A percentile compares a stretch with the other conserved stretches of the same genome.
phyloP scores from a whole-genome alignment of 2,113 vertebrate genomes.

The Petaurus breviceps region DNA sequence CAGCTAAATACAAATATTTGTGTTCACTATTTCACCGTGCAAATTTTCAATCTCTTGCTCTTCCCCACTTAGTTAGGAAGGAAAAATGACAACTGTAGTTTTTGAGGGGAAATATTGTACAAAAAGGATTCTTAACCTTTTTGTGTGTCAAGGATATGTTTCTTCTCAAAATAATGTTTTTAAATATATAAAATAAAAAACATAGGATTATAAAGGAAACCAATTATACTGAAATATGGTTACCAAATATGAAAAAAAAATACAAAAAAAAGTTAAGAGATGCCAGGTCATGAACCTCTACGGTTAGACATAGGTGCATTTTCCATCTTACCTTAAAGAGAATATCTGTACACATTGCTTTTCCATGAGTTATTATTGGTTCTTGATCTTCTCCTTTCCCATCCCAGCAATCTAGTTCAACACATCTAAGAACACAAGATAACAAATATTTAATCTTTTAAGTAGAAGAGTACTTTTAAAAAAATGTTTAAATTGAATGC shows the following conservation, averaged over 20 bases:
- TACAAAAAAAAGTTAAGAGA: neutral
- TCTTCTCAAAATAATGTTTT: neutral
- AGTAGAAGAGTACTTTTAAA: neutral
- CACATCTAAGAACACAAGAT: conserved; percentile 87
- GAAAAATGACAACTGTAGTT: neutral
- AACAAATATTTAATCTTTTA: neutral
- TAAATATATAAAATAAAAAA: neutral
- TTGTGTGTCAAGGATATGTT: neutral
- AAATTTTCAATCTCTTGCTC: neutral
- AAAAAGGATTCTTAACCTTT: neutral
- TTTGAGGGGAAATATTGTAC: neutral
- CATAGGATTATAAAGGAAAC: neutral
- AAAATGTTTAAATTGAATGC: too few relatives aligned
- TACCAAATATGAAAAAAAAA: neutral
- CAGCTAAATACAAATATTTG: neutral
- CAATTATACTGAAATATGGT: neutral
- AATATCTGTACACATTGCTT: conserved; percentile 99
- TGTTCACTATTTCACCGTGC: neutral
- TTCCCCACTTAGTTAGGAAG: neutral
- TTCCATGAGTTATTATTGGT: conserved; percentile 98
- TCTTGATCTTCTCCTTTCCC: conserved; percentile 99
- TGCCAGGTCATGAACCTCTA: neutral
- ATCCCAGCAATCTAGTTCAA: conserved; percentile 99
- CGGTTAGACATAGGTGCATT: neutral
- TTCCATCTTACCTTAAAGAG: conserved; percentile 93